Evolutionary conservation across 2,797 vertebrate species (phyloP).

Genomic region (Bovichtus variegatus): DNA sequence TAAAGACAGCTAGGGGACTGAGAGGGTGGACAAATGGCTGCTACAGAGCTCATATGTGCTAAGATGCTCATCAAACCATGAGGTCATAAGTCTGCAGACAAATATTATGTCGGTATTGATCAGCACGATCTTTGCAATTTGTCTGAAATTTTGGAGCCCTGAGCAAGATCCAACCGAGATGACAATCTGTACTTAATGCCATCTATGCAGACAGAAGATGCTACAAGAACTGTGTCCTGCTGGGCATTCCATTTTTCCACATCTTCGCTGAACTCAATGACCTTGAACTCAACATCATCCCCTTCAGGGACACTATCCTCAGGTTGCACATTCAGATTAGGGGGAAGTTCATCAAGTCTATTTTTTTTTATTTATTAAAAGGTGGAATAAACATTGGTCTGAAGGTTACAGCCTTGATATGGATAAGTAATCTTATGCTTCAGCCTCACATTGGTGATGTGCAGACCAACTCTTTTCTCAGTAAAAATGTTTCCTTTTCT

Average conservation of each 20-base stretch:
- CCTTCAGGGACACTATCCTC: too few species aligned
- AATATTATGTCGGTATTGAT: constrained; percentile 39
- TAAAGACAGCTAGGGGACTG: constrained; percentile 51
- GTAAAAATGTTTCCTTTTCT: too few species aligned
- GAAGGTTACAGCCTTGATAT: too few species aligned
- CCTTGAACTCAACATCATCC: too few species aligned
- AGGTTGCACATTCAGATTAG: too few species aligned
- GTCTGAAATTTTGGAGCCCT: constrained; percentile 57
- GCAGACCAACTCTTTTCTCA: too few species aligned
- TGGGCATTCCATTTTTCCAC: neutral
- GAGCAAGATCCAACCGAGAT: constrained; percentile 42
- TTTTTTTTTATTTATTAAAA: too few species aligned
- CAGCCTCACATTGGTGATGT: too few species aligned
- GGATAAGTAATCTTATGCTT: too few species aligned
- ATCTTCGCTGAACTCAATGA: too few species aligned
- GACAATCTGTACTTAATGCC: constrained; percentile 37
- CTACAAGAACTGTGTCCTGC: constrained; percentile 16
- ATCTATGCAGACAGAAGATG: constrained; percentile 20
- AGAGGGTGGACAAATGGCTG: constrained; percentile 1
- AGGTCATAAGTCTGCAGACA: constrained; percentile 51
- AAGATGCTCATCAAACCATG: constrained; percentile 59
- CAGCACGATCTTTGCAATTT: constrained; percentile 46
- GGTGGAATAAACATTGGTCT: too few species aligned
- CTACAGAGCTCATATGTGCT: constrained; percentile 36
- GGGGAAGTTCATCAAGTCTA: too few species aligned